Evolutionary conservation across 2,113 vertebrate species (phyloP).

Genomic region (Gymnobelideus leadbeateri): DNA sequence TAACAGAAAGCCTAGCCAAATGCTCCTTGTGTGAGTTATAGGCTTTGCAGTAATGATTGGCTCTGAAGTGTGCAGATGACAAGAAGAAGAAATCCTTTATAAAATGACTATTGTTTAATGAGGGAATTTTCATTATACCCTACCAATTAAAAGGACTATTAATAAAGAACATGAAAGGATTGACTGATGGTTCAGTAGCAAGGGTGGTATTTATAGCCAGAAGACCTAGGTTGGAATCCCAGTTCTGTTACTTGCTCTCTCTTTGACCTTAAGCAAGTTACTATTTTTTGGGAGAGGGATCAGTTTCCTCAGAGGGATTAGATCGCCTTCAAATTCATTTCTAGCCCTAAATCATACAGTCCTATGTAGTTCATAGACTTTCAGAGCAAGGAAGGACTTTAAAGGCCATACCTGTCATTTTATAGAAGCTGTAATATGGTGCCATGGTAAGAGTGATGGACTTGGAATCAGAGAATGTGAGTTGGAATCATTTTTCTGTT

Average conservation of each 20-base stretch:
- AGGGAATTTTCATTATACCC: background rate
- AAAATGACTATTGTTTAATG: background rate
- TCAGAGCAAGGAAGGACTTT: background rate
- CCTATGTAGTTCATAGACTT: background rate
- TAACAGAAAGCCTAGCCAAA: background rate
- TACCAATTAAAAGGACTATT: background rate
- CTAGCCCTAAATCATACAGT: background rate
- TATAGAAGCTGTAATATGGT: background rate
- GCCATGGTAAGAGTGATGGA: background rate
- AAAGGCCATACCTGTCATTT: background rate
- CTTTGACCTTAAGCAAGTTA: background rate
- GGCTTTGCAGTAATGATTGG: background rate
- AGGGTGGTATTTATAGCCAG: background rate
- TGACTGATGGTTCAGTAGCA: background rate
- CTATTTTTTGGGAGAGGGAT: background rate
- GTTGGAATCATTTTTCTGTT: background rate
- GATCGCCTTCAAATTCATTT: background rate
- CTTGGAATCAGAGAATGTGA: background rate
- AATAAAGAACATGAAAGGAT: background rate
- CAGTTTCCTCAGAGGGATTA: background rate
- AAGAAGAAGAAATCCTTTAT: background rate
- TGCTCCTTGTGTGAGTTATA: background rate
- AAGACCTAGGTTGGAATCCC: background rate
- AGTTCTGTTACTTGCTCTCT: background rate
- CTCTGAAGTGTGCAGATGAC: background rate